Evolutionary conservation across 2,888 invertebrate genomes (phyloP), one percentile per base, ranked within the genome.

Genomic region (Patella depressa): DNA sequence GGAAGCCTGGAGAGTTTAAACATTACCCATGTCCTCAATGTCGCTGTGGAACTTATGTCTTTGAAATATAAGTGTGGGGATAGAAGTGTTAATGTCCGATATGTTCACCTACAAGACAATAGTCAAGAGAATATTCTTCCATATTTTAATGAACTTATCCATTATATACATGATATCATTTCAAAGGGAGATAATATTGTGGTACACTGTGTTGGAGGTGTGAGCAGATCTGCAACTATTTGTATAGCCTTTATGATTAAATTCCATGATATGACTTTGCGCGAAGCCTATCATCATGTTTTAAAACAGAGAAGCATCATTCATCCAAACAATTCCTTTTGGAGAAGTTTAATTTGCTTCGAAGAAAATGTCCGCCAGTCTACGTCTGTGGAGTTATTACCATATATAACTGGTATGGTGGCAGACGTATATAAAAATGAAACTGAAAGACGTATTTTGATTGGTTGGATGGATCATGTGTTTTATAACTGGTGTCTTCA

Each of bases 151-250:
- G 73, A 78, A 5, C 85, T 86, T 80, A 84, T 87, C 4, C 85
- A 84, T 24, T 81, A 85, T 70, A 81, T 88, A 73, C 81, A 85
- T 19, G 65, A 45, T 11, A 80, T 83, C 0, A 73, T 74, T 29
- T 17, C 19, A 7, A 29, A 79, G 19, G 82, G 80, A 5, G 86
- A 85, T 7, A 82, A 76, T 55, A 85, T 86, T 53, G 78, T 86
- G 0, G 86, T 88, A 1, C 87, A 88, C 70, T 88, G 88, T 81
- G 81, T 87, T 1, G 86, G 86, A 11, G 88, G 88, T 12, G 81
- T 85, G 3, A 87, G 86, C 79, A 80, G 88, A n/a, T 88, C 88
- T 5, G 88, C 86, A 3, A 87, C 85, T 72, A 85, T 87, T 14
- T 85, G 85, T 73, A 79, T 88, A 12, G 86, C 86, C 14, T 88